Evolutionary conservation across 2,113 vertebrate genomes (phyloP).

Genomic region (Python bivittatus): DNA sequence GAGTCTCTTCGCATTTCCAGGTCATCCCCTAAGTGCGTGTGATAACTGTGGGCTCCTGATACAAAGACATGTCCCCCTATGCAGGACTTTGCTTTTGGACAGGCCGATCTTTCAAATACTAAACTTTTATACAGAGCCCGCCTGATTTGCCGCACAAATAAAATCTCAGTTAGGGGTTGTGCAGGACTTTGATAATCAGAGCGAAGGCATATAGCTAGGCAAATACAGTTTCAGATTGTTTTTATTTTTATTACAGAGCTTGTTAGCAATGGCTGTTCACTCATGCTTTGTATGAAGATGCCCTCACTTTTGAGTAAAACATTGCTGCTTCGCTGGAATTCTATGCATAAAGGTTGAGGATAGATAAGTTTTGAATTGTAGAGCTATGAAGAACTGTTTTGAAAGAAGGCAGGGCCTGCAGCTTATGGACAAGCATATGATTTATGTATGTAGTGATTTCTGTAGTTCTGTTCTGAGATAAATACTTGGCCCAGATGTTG

Average conservation of each 20-base stretch:
- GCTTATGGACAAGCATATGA: background rate
- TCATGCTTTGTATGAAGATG: background rate
- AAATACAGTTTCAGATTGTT: background rate
- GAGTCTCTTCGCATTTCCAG: accelerated
- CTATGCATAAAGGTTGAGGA: too few relatives aligned
- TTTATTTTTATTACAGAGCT: too few relatives aligned
- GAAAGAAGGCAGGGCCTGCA: accelerated
- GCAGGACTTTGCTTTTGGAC: background rate
- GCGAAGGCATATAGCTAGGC: background rate
- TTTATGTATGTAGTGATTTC: background rate
- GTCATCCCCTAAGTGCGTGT: background rate
- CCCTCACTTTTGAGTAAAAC: too few relatives aligned
- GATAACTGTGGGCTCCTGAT: accelerated
- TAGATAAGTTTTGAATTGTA: background rate
- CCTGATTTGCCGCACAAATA: background rate
- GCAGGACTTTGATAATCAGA: background rate
- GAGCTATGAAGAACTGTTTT: accelerated
- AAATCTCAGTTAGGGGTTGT: background rate
- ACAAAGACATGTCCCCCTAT: background rate
- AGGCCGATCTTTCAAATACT: background rate
- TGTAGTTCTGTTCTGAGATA: background rate
- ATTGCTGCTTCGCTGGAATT: too few relatives aligned
- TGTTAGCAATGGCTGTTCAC: background rate
- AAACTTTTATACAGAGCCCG: background rate
- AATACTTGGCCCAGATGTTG: background rate